Base-by-base conservation (phyloP, 2,113 vertebrate species). In the Etia nguti region DNA sequence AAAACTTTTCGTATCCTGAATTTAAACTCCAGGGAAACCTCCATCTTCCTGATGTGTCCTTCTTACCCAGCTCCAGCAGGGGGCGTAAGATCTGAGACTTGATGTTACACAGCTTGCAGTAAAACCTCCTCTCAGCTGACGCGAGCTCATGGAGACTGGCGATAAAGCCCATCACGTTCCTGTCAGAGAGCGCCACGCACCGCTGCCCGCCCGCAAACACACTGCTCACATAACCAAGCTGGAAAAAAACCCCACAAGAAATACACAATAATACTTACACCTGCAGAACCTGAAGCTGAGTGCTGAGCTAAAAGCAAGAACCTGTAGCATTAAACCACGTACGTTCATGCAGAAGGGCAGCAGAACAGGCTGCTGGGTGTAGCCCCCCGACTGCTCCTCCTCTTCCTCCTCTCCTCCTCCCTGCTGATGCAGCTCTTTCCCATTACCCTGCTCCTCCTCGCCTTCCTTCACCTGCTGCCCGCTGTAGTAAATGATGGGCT, bases 61-160 rank as follows among this genome's bases (percentile, higher is more conserved):
- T 83, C 95, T 95, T 94, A 99, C 99, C 99, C 81, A 98, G 95
- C 88, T 97, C 97, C 89, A 99, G 95, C 90, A 99, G 97, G 79
- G 99, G 98, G 92, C 97, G 96, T 11, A 99, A 95, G 59, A 99
- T 93, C 90, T 98, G 97, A 34, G 95, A 97, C 95, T 98, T 99
- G 87, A 99, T 90, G 87, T 95, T 96, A 5, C 97, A 97, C 89
- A 99, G 96, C 93, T 95, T 98, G 95, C 95, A 97, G 96, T 99
- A 99, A 96, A 98, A 98, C 88, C 93, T 97, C 92, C 98, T 97
- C 95, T 99, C 99, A 0, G 97, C 97, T 5, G 98, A 95, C 4
- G 98, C 98, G 93, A 99, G 94, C 92, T 99, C 98, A 24, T 99
- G 98, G 38, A 99, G 96, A 93, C 97, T 97, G 92, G 97, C 97